Base-by-base conservation (phyloP, 2,113 vertebrate species). In the Corynorhinus townsendii region DNA sequence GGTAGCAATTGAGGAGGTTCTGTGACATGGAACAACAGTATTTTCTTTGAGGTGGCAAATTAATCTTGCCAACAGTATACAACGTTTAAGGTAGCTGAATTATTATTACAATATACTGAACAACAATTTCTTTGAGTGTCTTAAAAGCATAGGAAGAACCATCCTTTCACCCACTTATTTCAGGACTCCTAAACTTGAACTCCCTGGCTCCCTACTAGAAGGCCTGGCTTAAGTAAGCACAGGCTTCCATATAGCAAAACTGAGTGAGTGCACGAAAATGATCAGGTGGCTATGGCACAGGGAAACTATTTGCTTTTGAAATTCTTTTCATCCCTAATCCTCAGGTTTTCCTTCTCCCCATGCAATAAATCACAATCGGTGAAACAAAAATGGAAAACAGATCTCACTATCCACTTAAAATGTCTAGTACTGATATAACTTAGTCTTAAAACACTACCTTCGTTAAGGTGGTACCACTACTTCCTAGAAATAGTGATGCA, bases 281-380 rank as follows among this genome's bases (percentile, higher is more conserved):
- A 45, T 1, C 72, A n/a, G 9, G 45, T 35, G 5, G 12, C 24
- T 11, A 1, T 1, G 12, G 4, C 38, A 59, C 0, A 66, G 7
- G 38, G 79, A 76, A 91, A 80, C 15, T 84, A 22, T 24, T 19
- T 49, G 12, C 43, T 75, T 81, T 69, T 47, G 49, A 15, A 73
- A 69, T 12, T 68, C 80, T 47, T 33, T 40, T 92, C 54, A 73
- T 22, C 35, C 83, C 81, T 45, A 11, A 33, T 24, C 5, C 5
- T 54, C 43, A 62, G n/a, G 14, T 33, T 73, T n/a, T 56, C 24
- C 80, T 43, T 54, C 56, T 76, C 26, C 24, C 30, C 20, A 28
- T 56, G 11, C 4, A 84, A 47, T 40, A 82, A 72, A 62, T 22
- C 52, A 93, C 47, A 62, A 68, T 17, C 16, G 20, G 22, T 5